These are phyloP conservation scores for Belonocnema kinseyi DNA, from an alignment of 1,140 invertebrate species.

Conservation along the genomic window DNA sequence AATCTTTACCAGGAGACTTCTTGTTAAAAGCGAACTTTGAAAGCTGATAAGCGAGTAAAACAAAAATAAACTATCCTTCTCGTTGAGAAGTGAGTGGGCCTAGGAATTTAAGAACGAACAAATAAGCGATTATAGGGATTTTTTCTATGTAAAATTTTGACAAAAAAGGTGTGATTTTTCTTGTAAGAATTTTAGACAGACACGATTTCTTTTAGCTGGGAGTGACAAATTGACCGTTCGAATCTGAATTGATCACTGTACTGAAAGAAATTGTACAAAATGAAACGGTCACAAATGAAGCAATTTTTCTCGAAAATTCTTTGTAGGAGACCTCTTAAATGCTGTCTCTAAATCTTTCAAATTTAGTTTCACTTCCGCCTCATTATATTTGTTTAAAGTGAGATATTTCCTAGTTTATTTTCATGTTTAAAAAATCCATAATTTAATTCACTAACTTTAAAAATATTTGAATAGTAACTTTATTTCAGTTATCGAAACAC, in stretches of 20 bases:
- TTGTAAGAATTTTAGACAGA: slow-evolving; percentile 45
- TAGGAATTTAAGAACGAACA: slow-evolving; percentile 45
- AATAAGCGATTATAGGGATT: slow-evolving; percentile 46
- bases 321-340: too few relatives aligned
- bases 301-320: neutral
- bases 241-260: slow-evolving; percentile 1
- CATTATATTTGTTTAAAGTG: too few relatives aligned
- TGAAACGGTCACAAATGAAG: neutral
- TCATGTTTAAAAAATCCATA: too few relatives aligned
- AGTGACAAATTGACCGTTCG: neutral
- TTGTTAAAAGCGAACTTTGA: slow-evolving; percentile 11
- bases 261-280: neutral
- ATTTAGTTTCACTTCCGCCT: too few relatives aligned
- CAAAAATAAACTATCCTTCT: slow-evolving; percentile 17
- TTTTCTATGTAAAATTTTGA: slow-evolving; percentile 49
- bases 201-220: slow-evolving; percentile 34
- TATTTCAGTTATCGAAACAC: neutral
- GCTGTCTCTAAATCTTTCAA: neutral
- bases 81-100: slow-evolving; percentile 48
- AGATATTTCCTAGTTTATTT: too few relatives aligned
- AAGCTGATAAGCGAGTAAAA: slow-evolving; percentile 10
- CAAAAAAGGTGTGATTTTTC: slow-evolving; percentile 59
- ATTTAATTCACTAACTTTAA: neutral
- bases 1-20: neutral
- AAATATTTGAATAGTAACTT: neutral